Evolutionary conservation across 1,140 invertebrate species (phyloP).

Genomic region (Phortica variegata): DNA sequence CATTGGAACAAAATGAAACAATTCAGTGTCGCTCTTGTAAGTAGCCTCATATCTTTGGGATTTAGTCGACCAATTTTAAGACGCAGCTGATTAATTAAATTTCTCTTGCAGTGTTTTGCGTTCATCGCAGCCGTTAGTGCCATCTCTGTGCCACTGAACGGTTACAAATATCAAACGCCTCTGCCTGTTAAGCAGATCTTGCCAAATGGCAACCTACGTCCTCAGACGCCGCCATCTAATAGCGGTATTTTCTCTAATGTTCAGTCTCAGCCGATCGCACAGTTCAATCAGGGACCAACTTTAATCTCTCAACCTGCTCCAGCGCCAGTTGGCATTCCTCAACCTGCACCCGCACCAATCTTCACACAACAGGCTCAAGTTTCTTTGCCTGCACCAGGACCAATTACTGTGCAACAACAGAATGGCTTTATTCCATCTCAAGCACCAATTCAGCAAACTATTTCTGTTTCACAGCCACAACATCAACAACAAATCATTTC

Average conservation of each 20-base stretch:
- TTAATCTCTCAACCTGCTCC: conserved; percentile 1
- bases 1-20: conserved; percentile 29
- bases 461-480: conserved; percentile 5
- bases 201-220: conserved; percentile 35
- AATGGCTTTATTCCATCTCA: conserved; percentile 3
- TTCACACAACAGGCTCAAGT: conserved; percentile 9
- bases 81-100: neutral
- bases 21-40: conserved; percentile 36
- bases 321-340: neutral
- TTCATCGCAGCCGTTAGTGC: conserved; percentile 18
- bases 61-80: neutral
- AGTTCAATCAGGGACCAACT: conserved; percentile 13
- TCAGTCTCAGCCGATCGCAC: conserved; percentile 11
- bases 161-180: conserved; percentile 39
- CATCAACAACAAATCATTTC: conserved; percentile 10
- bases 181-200: conserved; percentile 4
- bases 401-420: conserved; percentile 4
- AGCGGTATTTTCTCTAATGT: conserved; percentile 34
- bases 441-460: conserved; percentile 9
- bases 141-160: conserved; percentile 27
- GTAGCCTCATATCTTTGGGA: neutral
- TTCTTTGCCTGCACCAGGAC: conserved; percentile 1
- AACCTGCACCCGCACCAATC: conserved; percentile 11
- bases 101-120: conserved; percentile 30
- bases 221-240: conserved; percentile 30